phyloP scores from a whole-genome alignment of 2,888 invertebrate species.

The Marasmarcha lunaedactyla region DNA sequence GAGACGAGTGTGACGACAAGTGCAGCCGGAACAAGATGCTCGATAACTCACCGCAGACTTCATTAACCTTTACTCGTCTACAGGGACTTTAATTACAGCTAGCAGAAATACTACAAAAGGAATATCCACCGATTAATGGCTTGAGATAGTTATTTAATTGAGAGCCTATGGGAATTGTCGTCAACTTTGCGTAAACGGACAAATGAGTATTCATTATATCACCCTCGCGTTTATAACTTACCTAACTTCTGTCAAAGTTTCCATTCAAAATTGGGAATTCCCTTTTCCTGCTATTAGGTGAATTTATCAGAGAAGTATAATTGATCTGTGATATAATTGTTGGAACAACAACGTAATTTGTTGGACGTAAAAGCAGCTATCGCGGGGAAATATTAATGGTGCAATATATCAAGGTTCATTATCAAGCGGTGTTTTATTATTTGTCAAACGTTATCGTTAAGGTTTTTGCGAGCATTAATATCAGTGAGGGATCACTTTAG shows the following conservation, averaged over 20 bases:
- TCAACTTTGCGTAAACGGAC: constrained; percentile 8
- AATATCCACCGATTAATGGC: constrained; percentile 55
- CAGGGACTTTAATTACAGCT: constrained; percentile 52
- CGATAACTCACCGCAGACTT: constrained; percentile 35
- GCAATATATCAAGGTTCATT: constrained; percentile 13
- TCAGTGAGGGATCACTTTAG: background rate
- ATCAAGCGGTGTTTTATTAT: constrained; percentile 9
- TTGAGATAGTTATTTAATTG: constrained; percentile 61
- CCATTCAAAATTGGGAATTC: constrained; percentile 30
- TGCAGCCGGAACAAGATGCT: constrained; percentile 34
- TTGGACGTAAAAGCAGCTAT: constrained; percentile 20
- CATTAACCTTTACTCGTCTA: constrained; percentile 54
- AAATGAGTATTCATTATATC: constrained; percentile 42
- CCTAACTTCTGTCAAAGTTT: constrained; percentile 58
- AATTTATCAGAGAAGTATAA: constrained; percentile 44
- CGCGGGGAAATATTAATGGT: constrained; percentile 11
- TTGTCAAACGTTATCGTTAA: constrained; percentile 12
- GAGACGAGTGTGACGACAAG: constrained; percentile 17
- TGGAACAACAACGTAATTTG: constrained; percentile 33
- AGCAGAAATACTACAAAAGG: constrained; percentile 63
- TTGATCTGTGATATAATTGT: constrained; percentile 57
- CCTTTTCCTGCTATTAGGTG: constrained; percentile 50
- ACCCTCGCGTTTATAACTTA: constrained; percentile 42
- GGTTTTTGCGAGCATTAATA: constrained; percentile 2
- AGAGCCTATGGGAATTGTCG: constrained; percentile 33